Base-by-base conservation (phyloP, 1,140 invertebrate genomes). In the Trigoniulus corallinus region DNA sequence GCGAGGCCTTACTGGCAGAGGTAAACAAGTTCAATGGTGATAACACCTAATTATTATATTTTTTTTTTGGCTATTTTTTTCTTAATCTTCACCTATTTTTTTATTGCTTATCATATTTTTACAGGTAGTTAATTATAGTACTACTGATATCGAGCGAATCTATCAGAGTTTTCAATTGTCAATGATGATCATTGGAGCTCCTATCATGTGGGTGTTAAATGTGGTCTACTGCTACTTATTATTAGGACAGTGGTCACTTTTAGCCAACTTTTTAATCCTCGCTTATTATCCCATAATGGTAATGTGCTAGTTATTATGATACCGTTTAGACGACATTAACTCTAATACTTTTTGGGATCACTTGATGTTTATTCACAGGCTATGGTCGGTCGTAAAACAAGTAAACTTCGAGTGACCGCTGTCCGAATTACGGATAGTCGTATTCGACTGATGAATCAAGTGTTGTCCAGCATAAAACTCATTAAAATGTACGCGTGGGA, bases 401-500 rank as follows among this genome's bases (percentile, higher is more conserved):
- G 56, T 20, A 47, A 53, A 29, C 56, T 62, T 44, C 56, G 64
- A 53, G 50, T 53, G n/a, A 59, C 57, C 40, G 56, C 62, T 18
- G 60, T 64, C 37, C 47, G 48, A 3, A 57, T 63, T 15, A 65
- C 62, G 40, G 64, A 65, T 50, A 59, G 57, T 51, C 49, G 18
- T 64, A 65, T 77, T 1, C 67, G 66, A 26, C 59, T 74, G 1
- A 74, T 78, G 55, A 69, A 66, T 42, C 76, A 79, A 60, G 66
- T 77, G 20, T 57, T 78, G 10, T 67, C 69, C 41, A 68, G 64
- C 52, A 74, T 81, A 27, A 72, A 80, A 66, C 72, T 85, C 20
- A 82, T 93, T 53, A 92, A 93, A 73, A 84, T 92, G 78, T 88
- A 88, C 67, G 80, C 81, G 0, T 92, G 87, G 87, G 88, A 91